Base-by-base conservation (phyloP, 2,797 vertebrate genomes). In the Lophius americanus region DNA sequence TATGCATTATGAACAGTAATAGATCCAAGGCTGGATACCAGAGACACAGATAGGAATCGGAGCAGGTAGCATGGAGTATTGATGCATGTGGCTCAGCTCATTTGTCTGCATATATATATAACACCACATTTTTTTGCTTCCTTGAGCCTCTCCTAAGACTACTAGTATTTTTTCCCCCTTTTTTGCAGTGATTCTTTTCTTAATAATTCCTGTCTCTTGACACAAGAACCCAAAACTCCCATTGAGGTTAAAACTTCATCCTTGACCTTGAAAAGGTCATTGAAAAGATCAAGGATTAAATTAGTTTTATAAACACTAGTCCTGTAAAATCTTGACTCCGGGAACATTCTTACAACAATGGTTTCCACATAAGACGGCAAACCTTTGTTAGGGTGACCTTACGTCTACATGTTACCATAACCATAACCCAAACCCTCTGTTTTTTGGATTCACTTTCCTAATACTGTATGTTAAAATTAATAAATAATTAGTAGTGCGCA, bases 101-200 rank as follows among this genome's bases (percentile, higher is more conserved):
- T 87, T 84, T 80, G 76, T 90, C 84, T 87, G 79, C 68, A 77
- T 87, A 81, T 74, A 81, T 62, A 75, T 61, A 85, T 82, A 87
- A 75, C 75, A 76, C 75, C 68, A 77, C 64, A 76, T 82, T 85
- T 87, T 82, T 87, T 76, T 66, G 66, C 64, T 73, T 66, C 77
- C 33, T 71, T 70, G 41, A 78, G 76, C 58, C 73, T 68, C 49
- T 82, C 37, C 48, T 60, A 39, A 51, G 60, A 64, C 53, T 42
- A 64, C 59, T 60, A 69, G 77, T 70, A 33, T 53, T 65, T 35
- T 60, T 59, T 67, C 62, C 53, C 51, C 10, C 32, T 67, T 55
- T 51, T 61, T 55, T 51, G 54, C 55, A 63, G 51, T n/a, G 10
- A 37, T 37, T 38, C 37, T n/a, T 49, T 49, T 38, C 37, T 9